Evolutionary conservation across 2,113 vertebrate species (phyloP).

Genomic region (Rhinogobius similis): DNA sequence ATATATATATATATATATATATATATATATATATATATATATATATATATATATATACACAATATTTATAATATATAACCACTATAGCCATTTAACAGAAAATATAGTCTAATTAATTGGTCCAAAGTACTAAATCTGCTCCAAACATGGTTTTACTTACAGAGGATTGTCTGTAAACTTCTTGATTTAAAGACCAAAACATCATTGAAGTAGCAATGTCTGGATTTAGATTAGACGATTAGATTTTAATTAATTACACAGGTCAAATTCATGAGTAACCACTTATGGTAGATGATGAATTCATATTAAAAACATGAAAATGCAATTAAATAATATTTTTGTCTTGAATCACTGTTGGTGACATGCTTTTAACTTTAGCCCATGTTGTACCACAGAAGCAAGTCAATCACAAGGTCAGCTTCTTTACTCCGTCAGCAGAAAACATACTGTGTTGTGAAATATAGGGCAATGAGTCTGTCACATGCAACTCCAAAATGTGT

Average conservation of each 20-base stretch:
- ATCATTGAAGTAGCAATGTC: background rate
- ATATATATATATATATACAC: no score
- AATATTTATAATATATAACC: background rate
- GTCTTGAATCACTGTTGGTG: background rate
- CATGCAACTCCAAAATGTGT: constrained; percentile 45
- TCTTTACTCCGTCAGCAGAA: constrained; percentile 41
- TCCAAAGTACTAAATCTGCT: background rate
- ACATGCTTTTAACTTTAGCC: background rate
- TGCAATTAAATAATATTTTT: background rate
- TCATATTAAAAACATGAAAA: background rate
- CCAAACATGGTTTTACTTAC: no score
- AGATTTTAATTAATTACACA: background rate
- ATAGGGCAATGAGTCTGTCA: constrained; percentile 54
- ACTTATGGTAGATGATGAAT: background rate
- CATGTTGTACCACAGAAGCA: constrained; percentile 19
- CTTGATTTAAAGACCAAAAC: background rate
- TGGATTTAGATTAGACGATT: background rate
- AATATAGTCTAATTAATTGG: background rate
- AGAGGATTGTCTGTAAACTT: no score
- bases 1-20: no score
- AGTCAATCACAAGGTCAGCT: constrained; percentile 52
- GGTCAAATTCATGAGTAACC: background rate
- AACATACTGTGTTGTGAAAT: constrained; percentile 68
- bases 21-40: no score
- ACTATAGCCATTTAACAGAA: background rate